Evolutionary conservation across 2,888 invertebrate genomes (phyloP).

Genomic region (Microchrysa polita): DNA sequence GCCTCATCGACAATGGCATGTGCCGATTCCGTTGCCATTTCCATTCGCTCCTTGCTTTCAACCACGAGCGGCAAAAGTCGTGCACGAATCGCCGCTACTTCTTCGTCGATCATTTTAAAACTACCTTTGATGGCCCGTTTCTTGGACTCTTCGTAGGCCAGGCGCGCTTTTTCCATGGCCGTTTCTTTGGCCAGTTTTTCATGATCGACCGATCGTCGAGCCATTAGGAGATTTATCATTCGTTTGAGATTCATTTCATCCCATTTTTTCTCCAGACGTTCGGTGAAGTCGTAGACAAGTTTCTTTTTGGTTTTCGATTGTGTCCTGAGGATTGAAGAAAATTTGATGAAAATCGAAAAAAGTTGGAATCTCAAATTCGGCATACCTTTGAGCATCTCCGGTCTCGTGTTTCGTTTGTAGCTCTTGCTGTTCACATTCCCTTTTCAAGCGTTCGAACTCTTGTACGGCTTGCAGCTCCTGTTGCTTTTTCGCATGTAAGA

Average conservation of each 20-base stretch:
- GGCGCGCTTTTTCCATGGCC: conserved; percentile 73
- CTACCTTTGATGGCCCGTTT: conserved; percentile 57
- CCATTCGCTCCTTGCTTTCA: conserved; percentile 60
- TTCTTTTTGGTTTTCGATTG: conserved; percentile 39
- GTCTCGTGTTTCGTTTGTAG: conserved; percentile 60
- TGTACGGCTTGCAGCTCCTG: conserved; percentile 66
- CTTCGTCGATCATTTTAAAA: conserved; percentile 56
- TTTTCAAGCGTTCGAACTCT: conserved; percentile 64
- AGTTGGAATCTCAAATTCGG: conserved; percentile 28
- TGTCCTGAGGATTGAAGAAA: conserved; percentile 36
- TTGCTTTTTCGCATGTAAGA: conserved; percentile 60
- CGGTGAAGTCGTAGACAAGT: conserved; percentile 53
- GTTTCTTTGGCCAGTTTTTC: conserved; percentile 68
- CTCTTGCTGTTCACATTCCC: conserved; percentile 60
- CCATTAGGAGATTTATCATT: conserved; percentile 65
- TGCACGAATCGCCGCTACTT: conserved; percentile 59
- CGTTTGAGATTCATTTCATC: conserved; percentile 72
- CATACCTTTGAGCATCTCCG: conserved; percentile 49
- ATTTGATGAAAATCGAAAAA: conserved; percentile 17
- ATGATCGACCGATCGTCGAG: conserved; percentile 61
- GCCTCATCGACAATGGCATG: conserved; percentile 53
- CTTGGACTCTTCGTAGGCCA: conserved; percentile 65
- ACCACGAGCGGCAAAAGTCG: conserved; percentile 64
- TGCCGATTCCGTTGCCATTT: conserved; percentile 55
- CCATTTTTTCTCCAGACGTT: conserved; percentile 68